Percentiles rank a stretch among this genome's conserved stretches.
Conservation (phyloP, 2,888 invertebrate species). For the Chydorus sphaericus region DNA sequence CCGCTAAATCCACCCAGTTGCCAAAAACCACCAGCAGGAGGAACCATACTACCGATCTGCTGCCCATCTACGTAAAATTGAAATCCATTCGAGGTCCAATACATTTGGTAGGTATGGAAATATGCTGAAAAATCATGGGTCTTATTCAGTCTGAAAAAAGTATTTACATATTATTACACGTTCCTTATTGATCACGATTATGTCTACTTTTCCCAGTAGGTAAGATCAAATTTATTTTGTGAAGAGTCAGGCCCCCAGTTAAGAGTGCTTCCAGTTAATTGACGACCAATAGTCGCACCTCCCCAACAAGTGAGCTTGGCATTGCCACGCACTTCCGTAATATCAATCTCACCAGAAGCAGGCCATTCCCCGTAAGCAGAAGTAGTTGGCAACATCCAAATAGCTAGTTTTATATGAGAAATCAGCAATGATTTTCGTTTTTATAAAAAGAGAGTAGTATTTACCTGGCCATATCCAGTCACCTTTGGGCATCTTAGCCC, state of each 20-base stretch:
- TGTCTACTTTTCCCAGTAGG: constrained; percentile 21
- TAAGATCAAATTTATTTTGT: constrained; percentile 21
- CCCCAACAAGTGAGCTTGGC: constrained; percentile 18
- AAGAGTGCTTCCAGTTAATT: too few relatives aligned
- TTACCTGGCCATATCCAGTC: constrained; percentile 28
- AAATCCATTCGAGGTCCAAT: constrained; percentile 23
- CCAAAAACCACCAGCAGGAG: constrained; percentile 16
- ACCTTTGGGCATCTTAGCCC: constrained; percentile 26
- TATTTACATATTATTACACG: too few relatives aligned
- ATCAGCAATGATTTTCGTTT: neutral
- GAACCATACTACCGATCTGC: constrained; percentile 8
- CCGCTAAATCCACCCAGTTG: constrained; percentile 12
- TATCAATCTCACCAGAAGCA: constrained; percentile 30
- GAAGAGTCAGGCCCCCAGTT: constrained; percentile 29
- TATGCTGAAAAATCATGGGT: too few relatives aligned
- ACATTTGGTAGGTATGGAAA: constrained; percentile 26
- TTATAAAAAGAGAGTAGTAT: too few relatives aligned
- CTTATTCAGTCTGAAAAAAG: too few relatives aligned
- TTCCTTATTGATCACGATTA: too few relatives aligned
- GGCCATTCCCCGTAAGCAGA: constrained; percentile 29
- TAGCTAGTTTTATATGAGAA: constrained; percentile 18
- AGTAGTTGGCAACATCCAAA: constrained; percentile 27
- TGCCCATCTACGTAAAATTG: constrained; percentile 11
- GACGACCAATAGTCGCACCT: constrained; percentile 17
- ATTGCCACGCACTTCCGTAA: constrained; percentile 29